These are phyloP conservation scores for Cephus cinctus DNA, from an alignment of 1,140 invertebrate species.

Conservation along the genomic window DNA sequence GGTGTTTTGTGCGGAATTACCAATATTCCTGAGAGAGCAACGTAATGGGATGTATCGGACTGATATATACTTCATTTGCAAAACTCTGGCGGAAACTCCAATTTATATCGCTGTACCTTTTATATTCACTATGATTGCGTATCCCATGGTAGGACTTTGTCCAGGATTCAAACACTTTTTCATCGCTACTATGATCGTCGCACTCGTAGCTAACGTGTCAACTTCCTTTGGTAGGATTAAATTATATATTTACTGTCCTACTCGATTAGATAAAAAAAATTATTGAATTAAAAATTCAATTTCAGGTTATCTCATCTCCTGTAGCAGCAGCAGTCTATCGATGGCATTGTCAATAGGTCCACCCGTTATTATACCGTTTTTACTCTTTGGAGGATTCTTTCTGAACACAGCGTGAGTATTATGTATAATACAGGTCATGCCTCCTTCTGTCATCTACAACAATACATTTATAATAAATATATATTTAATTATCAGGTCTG, in stretches of 20 bases:
- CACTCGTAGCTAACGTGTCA: slow-evolving; percentile 85
- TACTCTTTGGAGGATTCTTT: slow-evolving; percentile 95
- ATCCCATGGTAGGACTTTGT: slow-evolving; percentile 86
- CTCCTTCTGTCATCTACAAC: slow-evolving; percentile 1
- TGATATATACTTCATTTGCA: slow-evolving; percentile 91
- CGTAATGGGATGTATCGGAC: slow-evolving; percentile 89
- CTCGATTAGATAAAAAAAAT: slow-evolving; percentile 1
- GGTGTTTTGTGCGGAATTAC: slow-evolving; percentile 90
- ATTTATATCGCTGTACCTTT: slow-evolving; percentile 80
- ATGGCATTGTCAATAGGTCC: slow-evolving; percentile 88
- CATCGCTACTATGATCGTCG: slow-evolving; percentile 70
- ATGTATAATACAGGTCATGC: slow-evolving; percentile 7
- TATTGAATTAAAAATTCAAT: slow-evolving; percentile 21
- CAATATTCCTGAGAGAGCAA: slow-evolving; percentile 90
- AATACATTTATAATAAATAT: not conserved
- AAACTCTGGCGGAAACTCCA: slow-evolving; percentile 85
- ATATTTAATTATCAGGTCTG: slow-evolving; percentile 60
- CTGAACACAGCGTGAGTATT: slow-evolving; percentile 79
- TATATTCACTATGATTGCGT: slow-evolving; percentile 81
- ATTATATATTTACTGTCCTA: not conserved
- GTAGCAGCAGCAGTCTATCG: slow-evolving; percentile 73
- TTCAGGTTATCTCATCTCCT: slow-evolving; percentile 87
- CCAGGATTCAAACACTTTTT: slow-evolving; percentile 71
- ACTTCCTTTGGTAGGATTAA: slow-evolving; percentile 81
- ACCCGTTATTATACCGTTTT: slow-evolving; percentile 87